These are phyloP conservation scores for Iselma pallidipennis DNA, from an alignment of 2,888 invertebrate genomes.

Conservation along the genomic window DNA sequence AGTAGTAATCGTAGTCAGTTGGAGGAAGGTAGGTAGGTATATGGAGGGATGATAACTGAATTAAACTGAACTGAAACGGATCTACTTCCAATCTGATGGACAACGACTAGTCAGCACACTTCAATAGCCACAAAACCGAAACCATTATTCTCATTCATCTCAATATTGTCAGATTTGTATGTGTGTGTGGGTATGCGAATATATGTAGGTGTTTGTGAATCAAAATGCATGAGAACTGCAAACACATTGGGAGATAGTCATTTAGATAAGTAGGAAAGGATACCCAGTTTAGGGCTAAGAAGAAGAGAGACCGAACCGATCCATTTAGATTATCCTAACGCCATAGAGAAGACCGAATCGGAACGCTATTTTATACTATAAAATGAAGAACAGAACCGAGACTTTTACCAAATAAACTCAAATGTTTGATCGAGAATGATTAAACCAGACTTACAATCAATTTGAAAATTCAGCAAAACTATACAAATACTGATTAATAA, in stretches of 20 bases:
- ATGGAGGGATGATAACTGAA: no score
- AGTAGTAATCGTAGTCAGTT: background rate
- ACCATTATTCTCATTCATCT: background rate
- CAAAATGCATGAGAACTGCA: constrained; percentile 27
- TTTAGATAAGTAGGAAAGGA: constrained; percentile 22
- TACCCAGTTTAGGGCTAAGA: background rate
- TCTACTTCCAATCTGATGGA: background rate
- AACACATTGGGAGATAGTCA: constrained; percentile 27
- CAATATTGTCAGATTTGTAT: background rate
- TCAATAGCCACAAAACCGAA: background rate
- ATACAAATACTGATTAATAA: no score
- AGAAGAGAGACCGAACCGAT: background rate
- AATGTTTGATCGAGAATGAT: no score
- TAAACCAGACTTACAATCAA: no score
- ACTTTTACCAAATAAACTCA: no score
- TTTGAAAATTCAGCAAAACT: no score
- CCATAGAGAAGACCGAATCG: background rate
- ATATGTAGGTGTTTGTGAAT: no score
- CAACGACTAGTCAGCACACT: constrained; percentile 1
- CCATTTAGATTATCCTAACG: background rate
- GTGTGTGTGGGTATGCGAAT: background rate
- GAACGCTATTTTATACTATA: no score
- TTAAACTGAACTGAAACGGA: background rate
- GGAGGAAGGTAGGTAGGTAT: background rate
- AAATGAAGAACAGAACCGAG: no score